phyloP scores from a whole-genome alignment of 2,888 invertebrate species.

The Nebria salina region DNA sequence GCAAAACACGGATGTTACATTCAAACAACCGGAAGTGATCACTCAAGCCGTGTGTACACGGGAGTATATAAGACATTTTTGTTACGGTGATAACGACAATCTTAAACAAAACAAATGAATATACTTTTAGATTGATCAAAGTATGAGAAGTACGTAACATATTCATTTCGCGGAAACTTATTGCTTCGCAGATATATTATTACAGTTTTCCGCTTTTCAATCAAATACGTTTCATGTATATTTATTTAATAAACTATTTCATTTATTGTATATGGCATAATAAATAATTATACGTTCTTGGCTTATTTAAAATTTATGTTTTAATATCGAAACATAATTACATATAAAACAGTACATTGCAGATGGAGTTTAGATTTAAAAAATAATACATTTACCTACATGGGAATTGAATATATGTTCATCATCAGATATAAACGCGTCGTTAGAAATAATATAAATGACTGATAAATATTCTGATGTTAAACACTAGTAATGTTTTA shows the following conservation, averaged over 20 bases:
- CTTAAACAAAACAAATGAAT: conserved; percentile 1
- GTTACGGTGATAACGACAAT: background rate
- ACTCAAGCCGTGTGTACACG: conserved; percentile 17
- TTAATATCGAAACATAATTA: too few species aligned
- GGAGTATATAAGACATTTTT: background rate
- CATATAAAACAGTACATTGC: too few species aligned
- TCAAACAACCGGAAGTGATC: conserved; percentile 19
- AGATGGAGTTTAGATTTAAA: too few species aligned
- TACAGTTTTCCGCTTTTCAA: background rate
- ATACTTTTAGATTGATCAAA: background rate
- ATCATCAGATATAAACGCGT: background rate
- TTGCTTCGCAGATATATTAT: background rate
- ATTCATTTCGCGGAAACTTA: background rate
- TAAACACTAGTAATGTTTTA: background rate
- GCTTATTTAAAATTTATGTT: too few species aligned
- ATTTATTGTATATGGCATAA: too few species aligned
- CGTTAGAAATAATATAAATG: background rate
- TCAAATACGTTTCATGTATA: too few species aligned
- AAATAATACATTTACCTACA: too few species aligned
- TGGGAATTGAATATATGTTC: background rate
- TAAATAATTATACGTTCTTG: too few species aligned
- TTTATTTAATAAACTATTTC: too few species aligned
- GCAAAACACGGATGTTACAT: conserved; percentile 23
- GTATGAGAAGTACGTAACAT: background rate
- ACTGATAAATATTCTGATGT: background rate